These are phyloP conservation scores for Plecturocebus donacophilus DNA, from an alignment of 2,113 vertebrate species.

Conservation along the genomic window DNA sequence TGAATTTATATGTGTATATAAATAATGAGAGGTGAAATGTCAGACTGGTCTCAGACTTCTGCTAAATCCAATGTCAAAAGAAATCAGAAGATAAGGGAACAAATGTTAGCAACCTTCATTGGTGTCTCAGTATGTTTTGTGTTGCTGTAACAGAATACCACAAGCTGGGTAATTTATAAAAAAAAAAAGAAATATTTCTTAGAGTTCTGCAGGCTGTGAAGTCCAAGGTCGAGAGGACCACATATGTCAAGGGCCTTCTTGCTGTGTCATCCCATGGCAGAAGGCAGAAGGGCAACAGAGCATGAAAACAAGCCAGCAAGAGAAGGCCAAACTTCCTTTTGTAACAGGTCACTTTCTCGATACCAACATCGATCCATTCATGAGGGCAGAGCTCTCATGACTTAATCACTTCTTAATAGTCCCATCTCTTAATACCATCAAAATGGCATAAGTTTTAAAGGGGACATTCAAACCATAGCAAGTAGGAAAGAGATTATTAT, in stretches of 20 bases:
- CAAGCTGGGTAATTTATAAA: not conserved
- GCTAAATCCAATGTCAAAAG: not conserved
- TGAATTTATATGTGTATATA: not conserved
- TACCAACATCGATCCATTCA: not conserved
- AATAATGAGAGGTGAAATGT: not conserved
- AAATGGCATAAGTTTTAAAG: not conserved
- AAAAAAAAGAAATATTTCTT: not conserved
- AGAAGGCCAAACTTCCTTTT: not conserved
- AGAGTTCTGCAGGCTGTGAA: not conserved
- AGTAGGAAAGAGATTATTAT: not conserved
- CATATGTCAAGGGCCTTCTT: not conserved
- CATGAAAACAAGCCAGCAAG: not conserved
- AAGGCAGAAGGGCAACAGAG: not conserved
- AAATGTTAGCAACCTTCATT: not conserved
- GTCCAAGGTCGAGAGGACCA: not conserved
- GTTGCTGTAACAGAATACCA: not conserved
- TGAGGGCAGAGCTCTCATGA: not conserved
- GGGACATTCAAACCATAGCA: not conserved
- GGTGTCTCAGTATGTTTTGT: not conserved
- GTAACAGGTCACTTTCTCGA: not conserved
- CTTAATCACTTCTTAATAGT: not conserved
- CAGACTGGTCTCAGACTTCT: not conserved
- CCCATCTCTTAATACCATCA: not conserved
- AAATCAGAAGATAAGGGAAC: not conserved
- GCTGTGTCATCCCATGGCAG: not conserved